Base-by-base conservation (phyloP, 2,797 vertebrate species). In the Vespertilio murinus region DNA sequence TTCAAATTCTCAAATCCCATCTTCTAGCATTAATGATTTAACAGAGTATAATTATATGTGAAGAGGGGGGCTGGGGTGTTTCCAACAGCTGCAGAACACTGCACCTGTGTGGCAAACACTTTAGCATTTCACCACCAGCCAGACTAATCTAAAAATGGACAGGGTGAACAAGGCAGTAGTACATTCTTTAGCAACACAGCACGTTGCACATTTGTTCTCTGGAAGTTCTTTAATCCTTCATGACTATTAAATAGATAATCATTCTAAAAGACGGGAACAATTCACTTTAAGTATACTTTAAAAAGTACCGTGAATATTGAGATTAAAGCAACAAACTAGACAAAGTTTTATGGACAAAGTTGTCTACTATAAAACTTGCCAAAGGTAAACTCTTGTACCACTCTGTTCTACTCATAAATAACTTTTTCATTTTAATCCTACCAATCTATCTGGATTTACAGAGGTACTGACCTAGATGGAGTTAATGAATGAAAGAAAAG, bases 21-120 rank as follows among this genome's bases (percentile, higher is more conserved):
- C 65, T 89, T 75, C 49, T 79, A 83, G 45, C 30, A 77, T 49
- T 86, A 93, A 88, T n/a, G 16, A 67, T 90, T 91, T 90, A 81
- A 38, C 10, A 90, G 14, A 69, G 10, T 13, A 56, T 89, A 95
- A 81, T 85, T 85, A 45, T 52, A 74, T n/a, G 6, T 54, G 18
- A 95, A 82, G 69, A 84, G 71, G 69, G 54, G 35, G 14, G 25
- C 2, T n/a, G 9, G 7, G 11, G n/a, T 89, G 65, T 96, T 93
- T 94, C 92, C 83, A 96, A 93, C 96, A 97, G 95, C 85, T 96
- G 90, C 70, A 84, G 75, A 87, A 78, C 71, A 90, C 54, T 74
- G 90, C 93, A 93, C 92, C 85, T 95, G 92, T 92, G 93, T 91
- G 30, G 73, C 59, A 74, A 94, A 86, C 74, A 81, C 73, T 94